A percentile compares a stretch with the other conserved stretches of the same genome.
Conservation (phyloP, 2,113 vertebrate genomes). For the Poeciliopsis prolifica region DNA sequence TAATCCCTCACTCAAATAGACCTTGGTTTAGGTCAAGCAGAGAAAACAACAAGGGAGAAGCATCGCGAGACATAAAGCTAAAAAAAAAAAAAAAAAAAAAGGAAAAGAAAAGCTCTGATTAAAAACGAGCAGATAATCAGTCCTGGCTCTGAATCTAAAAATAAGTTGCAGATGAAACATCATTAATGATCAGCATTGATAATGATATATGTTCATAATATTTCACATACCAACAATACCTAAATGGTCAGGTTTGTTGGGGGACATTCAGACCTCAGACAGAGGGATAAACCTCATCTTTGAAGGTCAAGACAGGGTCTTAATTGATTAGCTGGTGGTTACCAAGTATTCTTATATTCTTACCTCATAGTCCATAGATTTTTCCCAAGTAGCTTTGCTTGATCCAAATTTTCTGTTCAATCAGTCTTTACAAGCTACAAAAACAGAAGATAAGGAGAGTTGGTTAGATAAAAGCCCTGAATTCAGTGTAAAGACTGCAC, state of each 20-base stretch:
- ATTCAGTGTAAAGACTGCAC: neutral
- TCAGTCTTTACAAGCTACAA: neutral
- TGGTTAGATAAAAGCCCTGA: neutral
- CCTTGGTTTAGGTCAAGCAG: constrained; percentile 42
- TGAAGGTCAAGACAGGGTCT: neutral
- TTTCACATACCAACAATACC: neutral
- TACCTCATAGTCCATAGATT: neutral
- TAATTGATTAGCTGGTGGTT: neutral
- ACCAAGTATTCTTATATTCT: neutral
- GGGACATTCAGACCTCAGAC: neutral
- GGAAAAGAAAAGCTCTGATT: neutral
- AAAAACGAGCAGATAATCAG: neutral
- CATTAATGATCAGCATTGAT: neutral
- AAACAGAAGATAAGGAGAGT: neutral
- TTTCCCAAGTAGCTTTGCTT: neutral
- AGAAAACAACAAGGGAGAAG: constrained; percentile 27
- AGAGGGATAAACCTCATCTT: neutral
- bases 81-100: constrained; percentile 40
- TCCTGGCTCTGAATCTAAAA: neutral
- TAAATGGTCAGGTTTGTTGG: neutral
- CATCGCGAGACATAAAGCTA: constrained; percentile 20
- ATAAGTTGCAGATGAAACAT: no score
- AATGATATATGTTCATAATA: no score
- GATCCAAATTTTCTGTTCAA: neutral
- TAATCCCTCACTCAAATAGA: constrained; percentile 56